Evolutionary conservation across 2,888 invertebrate genomes (phyloP), one percentile per base, ranked within the genome.

Genomic region (Cheilosia variabilis): DNA sequence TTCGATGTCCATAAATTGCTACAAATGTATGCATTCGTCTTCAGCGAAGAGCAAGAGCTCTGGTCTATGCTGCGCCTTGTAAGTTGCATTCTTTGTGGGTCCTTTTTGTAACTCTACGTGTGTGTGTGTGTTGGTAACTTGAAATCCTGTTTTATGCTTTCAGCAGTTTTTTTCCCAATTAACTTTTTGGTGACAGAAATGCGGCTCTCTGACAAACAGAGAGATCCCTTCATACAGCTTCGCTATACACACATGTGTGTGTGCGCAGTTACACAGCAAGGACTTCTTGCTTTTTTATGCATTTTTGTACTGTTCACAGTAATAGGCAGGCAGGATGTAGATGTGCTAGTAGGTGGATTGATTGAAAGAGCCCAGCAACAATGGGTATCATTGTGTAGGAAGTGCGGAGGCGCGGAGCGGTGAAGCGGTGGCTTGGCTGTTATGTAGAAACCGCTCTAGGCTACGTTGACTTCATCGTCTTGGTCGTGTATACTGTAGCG

Each of bases 161-260:
- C 79, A 80, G 60, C 66, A 68, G 63, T 71, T 86, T 86, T 80
- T 37, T 80, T 77, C 66, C 80, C 86, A 86, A 81, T 86, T 81
- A 86, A 76, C 72, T 81, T 86, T 86, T 81, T 76, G 80, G 76
- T 76, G 81, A 84, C 79, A 76, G 79, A 83, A 83, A 78, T 83
- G 68, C 73, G 68, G 60, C 77, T 82, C 58, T 43, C 57, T 50
- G 37, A 53, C 66, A 27, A 63, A 62, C 60, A 68, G 55, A 60
- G 50, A 66, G 50, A 68, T 50, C 43, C 62, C 68, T 41, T 37
- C 72, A 19, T 19, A 63, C 31, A 31, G 9, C 31, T 9, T 31
- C 9, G 31, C 9, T 53, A 52, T 43, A 71, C n/a, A n/a, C n/a
- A n/a, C 62, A 47, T 27, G 52, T 27, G 66, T 75, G 52, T 78